Evolutionary conservation across 2,113 vertebrate genomes (phyloP).

Genomic region (Serinus canaria): DNA sequence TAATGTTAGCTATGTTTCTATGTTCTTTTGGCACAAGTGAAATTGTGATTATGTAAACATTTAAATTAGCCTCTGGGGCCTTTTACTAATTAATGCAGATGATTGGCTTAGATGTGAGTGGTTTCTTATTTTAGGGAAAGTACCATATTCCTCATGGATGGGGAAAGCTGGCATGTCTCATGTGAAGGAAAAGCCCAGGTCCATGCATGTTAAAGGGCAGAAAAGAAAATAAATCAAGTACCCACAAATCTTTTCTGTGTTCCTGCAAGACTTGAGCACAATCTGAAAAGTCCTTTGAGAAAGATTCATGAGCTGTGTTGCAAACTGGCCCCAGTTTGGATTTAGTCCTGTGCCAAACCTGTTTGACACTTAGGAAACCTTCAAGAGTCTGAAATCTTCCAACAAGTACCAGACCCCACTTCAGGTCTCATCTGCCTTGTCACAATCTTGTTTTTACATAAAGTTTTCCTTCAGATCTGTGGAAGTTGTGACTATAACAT

Average conservation of each 20-base stretch:
- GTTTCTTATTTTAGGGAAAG: background rate
- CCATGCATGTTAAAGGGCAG: background rate
- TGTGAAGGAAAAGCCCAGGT: background rate
- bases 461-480: background rate
- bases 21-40: background rate
- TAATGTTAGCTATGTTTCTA: background rate
- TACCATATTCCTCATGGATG: background rate
- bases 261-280: background rate
- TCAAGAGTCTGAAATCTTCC: background rate
- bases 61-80: background rate
- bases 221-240: background rate
- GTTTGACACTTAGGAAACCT: background rate
- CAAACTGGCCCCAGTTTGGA: background rate
- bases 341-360: background rate
- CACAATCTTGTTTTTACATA: background rate
- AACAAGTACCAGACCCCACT: background rate
- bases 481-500: background rate
- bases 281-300: background rate
- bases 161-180: background rate
- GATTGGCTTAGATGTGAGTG: background rate
- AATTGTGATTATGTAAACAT: background rate
- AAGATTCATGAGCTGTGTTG: background rate
- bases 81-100: background rate
- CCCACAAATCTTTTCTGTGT: background rate
- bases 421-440: background rate